A percentile compares a stretch with the other conserved stretches of the same genome.
phyloP scores from a whole-genome alignment of 2,797 vertebrate species.

The Florisuga fusca region DNA sequence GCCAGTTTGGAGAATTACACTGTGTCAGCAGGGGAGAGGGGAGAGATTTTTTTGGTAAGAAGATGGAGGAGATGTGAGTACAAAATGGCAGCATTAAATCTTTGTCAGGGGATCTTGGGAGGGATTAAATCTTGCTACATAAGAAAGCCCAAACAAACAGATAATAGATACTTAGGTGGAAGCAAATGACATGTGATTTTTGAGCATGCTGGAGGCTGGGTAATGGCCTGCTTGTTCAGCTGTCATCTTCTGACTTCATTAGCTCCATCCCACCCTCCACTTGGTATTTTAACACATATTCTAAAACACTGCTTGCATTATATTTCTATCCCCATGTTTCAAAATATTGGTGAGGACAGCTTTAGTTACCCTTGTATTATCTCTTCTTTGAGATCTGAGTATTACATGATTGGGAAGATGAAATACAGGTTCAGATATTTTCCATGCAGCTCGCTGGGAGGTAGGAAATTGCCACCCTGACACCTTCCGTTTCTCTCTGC shows the following conservation, averaged over 20 bases:
- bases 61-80: slow-evolving; percentile 2
- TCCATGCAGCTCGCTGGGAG: slow-evolving; percentile 47
- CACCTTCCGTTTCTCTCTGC: slow-evolving; percentile 54
- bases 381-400: neutral
- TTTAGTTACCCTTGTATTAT: slow-evolving; percentile 15
- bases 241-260: slow-evolving; percentile 30
- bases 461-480: slow-evolving; percentile 52
- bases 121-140: neutral
- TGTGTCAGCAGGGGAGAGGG: neutral
- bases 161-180: slow-evolving; percentile 14
- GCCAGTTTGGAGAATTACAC: slow-evolving; percentile 39
- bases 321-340: neutral
- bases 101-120: slow-evolving; percentile 26
- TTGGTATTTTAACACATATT: slow-evolving; percentile 9
- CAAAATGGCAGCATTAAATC: slow-evolving; percentile 43
- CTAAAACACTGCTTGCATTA: neutral
- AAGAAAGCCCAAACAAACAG: neutral
- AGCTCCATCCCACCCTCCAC: slow-evolving; percentile 4
- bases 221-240: slow-evolving; percentile 8
- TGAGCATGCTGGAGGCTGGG: neutral
- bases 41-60: slow-evolving; percentile 11
- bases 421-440: slow-evolving; percentile 30
- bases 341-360: neutral
- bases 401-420: slow-evolving; percentile 35
- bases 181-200: slow-evolving; percentile 21